Evolutionary conservation across 2,888 invertebrate species (phyloP), one percentile per base, ranked within the genome.

Genomic region (Digitonthophagus gazella): DNA sequence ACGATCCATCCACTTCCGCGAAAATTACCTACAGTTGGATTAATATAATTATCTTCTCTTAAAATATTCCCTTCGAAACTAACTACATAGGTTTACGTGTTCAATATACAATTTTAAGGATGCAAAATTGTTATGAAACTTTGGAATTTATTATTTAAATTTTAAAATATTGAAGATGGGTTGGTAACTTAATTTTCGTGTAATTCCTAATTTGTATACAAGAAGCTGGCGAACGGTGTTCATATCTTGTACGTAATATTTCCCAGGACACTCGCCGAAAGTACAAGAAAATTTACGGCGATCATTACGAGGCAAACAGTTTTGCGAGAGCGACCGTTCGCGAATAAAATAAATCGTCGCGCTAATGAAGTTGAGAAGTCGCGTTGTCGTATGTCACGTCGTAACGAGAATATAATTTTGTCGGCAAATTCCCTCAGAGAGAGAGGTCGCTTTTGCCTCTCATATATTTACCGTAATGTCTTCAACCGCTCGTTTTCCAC

Each of bases 341-440:
- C 18, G 61, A 61, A 61, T 19, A 58, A 61, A 61, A 61, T 61
- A 61, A 61, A 61, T 20, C 20, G 18, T 61, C 61, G 19, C n/a
- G 61, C 61, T 61, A 61, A 61, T 61, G 61, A 61, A 61, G 61
- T 20, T 61, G 61, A 61, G 20, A 61, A 19, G 19, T 15, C 61
- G 15, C 8, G 6, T n/a, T 16, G 61, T 20, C 18, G 61, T 61
- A 11, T n/a, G 19, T 61, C 61, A 61, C 61, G 5, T 19, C n/a
- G 20, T 61, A 61, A 61, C 61, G 61, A 61, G 61, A 61, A 61
- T 61, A 61, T 61, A 61, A 61, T 61, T 61, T 61, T 61, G 61
- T 20, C 58, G 58, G 16, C 16, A 16, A 18, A 58, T 58, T 15
- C 18, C 15, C 15, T 8, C 16, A 20, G 61, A 61, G 61, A 19